Conservation (phyloP, 2,797 vertebrate genomes). For the Lerista edwardsae region DNA sequence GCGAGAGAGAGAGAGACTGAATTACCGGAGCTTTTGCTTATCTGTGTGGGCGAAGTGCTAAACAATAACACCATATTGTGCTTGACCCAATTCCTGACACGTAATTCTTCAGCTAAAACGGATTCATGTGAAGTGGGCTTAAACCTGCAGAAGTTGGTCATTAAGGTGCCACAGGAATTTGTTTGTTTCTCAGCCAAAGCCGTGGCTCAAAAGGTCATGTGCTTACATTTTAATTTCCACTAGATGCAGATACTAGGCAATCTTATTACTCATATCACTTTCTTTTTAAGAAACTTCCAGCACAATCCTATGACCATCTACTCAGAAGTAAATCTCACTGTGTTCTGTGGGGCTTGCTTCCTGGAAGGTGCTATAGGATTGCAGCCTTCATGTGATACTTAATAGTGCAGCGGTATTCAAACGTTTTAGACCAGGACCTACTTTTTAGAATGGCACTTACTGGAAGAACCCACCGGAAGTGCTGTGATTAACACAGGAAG, state of each 20-base stretch:
- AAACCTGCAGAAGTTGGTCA: neutral
- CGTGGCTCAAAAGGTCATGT: slow-evolving; percentile 39
- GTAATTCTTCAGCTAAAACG: slow-evolving; percentile 12
- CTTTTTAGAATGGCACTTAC: too few relatives aligned
- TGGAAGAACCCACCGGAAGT: too few relatives aligned
- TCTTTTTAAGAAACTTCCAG: slow-evolving; percentile 1
- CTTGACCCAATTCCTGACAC: slow-evolving; percentile 32
- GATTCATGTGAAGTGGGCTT: neutral
- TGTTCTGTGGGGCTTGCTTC: too few relatives aligned
- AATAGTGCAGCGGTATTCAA: too few relatives aligned
- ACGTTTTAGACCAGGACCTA: too few relatives aligned
- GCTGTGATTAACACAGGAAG: too few relatives aligned
- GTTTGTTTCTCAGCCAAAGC: neutral
- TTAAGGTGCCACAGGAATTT: neutral
- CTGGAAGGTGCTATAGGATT: too few relatives aligned
- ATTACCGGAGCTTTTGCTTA: slow-evolving; percentile 36
- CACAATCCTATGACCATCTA: too few relatives aligned
- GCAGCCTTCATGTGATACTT: slow-evolving; percentile 40
- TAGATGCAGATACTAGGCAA: slow-evolving; percentile 41
- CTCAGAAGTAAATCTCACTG: too few relatives aligned
- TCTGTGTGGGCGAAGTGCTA: slow-evolving; percentile 38
- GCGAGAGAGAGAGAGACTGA: slow-evolving; percentile 14
- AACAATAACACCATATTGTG: neutral
- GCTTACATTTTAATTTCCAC: slow-evolving; percentile 61
- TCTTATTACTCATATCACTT: slow-evolving; percentile 11